Percentiles rank a stretch among this genome's conserved stretches.
phyloP scores from a whole-genome alignment of 2,797 vertebrate genomes.

The Gymnothorax javanicus region DNA sequence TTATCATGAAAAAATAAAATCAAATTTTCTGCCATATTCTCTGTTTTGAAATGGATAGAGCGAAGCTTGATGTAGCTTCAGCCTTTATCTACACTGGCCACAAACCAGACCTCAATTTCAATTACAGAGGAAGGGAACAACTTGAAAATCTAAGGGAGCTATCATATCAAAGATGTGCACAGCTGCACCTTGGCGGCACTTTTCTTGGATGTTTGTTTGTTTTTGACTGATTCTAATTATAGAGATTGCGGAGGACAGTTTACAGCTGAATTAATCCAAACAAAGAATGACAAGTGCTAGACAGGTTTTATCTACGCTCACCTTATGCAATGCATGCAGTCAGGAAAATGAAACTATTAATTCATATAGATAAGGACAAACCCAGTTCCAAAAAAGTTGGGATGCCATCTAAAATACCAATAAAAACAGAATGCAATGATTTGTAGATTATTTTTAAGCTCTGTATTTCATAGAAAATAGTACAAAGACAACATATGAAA shows the following conservation, averaged over 20 bases:
- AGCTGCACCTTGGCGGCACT: not conserved
- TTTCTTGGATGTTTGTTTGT: not conserved
- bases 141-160: not conserved
- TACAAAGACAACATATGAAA: no score
- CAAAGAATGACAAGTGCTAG: not conserved
- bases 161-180: conserved; percentile 1
- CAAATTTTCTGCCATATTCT: not conserved
- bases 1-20: not conserved
- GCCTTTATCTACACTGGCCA: not conserved
- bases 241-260: not conserved
- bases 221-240: not conserved
- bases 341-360: no score
- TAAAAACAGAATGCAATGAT: no score
- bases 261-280: not conserved
- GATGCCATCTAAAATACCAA: no score
- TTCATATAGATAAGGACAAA: no score
- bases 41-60: not conserved
- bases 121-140: not conserved
- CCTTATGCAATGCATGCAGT: no score
- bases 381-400: no score
- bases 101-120: not conserved
- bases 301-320: not conserved
- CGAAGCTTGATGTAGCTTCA: not conserved
- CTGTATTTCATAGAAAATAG: no score
- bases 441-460: no score